These are phyloP conservation scores for Deilephila elpenor DNA, from an alignment of 2,888 invertebrate genomes.

Conservation along the genomic window DNA sequence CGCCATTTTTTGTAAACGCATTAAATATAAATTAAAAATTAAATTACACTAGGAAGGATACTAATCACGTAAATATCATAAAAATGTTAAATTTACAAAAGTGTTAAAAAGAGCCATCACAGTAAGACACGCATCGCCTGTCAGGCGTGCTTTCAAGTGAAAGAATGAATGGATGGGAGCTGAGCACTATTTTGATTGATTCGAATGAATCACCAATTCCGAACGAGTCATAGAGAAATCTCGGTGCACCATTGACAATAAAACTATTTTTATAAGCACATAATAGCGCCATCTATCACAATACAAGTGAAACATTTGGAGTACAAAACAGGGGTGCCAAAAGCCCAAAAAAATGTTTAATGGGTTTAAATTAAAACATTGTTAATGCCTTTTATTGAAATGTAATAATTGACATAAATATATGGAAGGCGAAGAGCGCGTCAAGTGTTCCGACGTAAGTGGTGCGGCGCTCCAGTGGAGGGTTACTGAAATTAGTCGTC, in stretches of 20 bases:
- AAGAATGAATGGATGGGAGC: conserved; percentile 49
- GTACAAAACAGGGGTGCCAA: no score
- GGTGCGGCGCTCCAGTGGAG: no score
- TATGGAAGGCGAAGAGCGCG: no score
- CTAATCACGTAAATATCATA: conserved; percentile 79
- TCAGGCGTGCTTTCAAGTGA: conserved; percentile 78
- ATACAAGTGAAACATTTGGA: background rate
- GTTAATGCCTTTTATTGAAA: no score
- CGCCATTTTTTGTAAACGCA: conserved; percentile 74
- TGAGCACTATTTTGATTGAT: conserved; percentile 36
- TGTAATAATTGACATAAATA: no score
- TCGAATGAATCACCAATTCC: conserved; percentile 7
- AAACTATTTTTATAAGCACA: background rate
- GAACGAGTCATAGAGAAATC: conserved; percentile 20
- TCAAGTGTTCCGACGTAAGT: no score
- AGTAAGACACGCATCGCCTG: conserved; percentile 76
- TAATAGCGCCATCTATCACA: background rate
- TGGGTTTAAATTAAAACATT: no score
- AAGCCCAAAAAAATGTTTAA: no score
- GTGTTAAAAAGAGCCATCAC: conserved; percentile 79
- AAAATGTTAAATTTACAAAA: conserved; percentile 80
- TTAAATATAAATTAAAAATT: conserved; percentile 66
- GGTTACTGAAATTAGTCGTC: no score
- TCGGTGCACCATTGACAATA: conserved; percentile 8
- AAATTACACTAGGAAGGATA: conserved; percentile 77